Percentiles rank a stretch among this genome's conserved stretches.
phyloP scores from a whole-genome alignment of 1,140 invertebrate species.

The Magallana gigas region DNA sequence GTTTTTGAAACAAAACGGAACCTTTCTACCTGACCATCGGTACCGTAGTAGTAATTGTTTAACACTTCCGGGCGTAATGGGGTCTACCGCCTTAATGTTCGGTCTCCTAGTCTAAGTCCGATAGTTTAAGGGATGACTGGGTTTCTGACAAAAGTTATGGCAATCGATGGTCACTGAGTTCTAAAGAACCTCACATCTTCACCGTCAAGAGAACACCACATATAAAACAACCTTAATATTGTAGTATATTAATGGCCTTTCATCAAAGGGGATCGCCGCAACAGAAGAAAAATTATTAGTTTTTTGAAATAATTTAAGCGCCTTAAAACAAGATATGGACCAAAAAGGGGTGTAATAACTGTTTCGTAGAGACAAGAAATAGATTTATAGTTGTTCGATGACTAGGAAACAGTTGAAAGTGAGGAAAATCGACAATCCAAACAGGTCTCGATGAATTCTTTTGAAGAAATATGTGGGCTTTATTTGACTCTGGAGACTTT shows the following conservation, averaged over 20 bases:
- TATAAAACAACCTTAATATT: neutral
- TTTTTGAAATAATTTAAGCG: neutral
- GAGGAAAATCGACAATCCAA: neutral
- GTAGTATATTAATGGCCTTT: neutral
- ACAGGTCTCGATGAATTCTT: neutral
- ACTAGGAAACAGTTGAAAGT: neutral
- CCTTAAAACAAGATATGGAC: neutral
- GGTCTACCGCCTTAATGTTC: neutral
- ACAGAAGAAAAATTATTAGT: neutral
- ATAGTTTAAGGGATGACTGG: neutral
- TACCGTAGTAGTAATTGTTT: neutral
- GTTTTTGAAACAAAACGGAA: neutral
- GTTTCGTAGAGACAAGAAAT: neutral
- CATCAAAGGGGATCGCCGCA: neutral
- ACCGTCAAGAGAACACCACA: neutral
- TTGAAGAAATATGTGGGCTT: neutral
- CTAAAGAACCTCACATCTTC: neutral
- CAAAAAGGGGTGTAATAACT: neutral
- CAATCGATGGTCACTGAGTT: neutral
- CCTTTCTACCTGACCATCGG: conserved; percentile 13
- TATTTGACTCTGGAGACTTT: neutral
- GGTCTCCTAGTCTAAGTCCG: neutral
- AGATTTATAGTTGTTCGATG: neutral
- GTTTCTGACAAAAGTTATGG: conserved; percentile 12
- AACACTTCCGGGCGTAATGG: conserved; percentile 8